Evolutionary conservation across 2,797 vertebrate genomes (phyloP).

Genomic region (Champsocephalus esox): DNA sequence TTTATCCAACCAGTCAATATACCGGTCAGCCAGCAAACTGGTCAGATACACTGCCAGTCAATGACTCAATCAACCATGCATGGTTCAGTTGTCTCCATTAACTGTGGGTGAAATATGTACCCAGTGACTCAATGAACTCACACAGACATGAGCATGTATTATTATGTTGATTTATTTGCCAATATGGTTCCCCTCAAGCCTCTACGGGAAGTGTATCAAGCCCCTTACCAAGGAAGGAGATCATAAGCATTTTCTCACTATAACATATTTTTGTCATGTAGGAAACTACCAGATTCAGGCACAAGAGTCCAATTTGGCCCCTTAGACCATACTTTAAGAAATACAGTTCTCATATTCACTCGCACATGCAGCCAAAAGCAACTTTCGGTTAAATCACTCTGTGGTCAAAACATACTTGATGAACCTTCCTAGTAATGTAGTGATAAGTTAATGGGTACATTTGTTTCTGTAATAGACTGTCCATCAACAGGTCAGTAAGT

Average conservation of each 20-base stretch:
- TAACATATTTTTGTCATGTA: slow-evolving; percentile 64
- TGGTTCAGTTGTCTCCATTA: slow-evolving; percentile 20
- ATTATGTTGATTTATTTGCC: slow-evolving; percentile 55
- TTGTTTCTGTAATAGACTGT: slow-evolving; percentile 33
- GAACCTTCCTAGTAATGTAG: slow-evolving; percentile 56
- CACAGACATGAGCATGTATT: slow-evolving; percentile 42
- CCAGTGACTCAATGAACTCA: slow-evolving; percentile 50
- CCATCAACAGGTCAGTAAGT: slow-evolving; percentile 40
- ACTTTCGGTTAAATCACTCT: slow-evolving; percentile 44
- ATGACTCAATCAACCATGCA: slow-evolving; percentile 42
- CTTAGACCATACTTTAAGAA: slow-evolving; percentile 60
- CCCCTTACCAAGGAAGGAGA: slow-evolving; percentile 39
- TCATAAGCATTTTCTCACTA: slow-evolving; percentile 59
- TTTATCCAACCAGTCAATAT: slow-evolving; percentile 31
- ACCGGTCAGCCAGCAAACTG: slow-evolving; percentile 26
- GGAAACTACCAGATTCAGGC: slow-evolving; percentile 53
- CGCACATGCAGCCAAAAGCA: slow-evolving; percentile 50
- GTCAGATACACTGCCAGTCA: slow-evolving; percentile 30
- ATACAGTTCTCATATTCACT: slow-evolving; percentile 61
- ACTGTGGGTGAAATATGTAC: slow-evolving; percentile 48
- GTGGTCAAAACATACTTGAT: slow-evolving; percentile 64
- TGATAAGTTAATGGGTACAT: slow-evolving; percentile 49
- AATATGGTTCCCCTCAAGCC: slow-evolving; percentile 40
- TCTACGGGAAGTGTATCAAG: slow-evolving; percentile 54
- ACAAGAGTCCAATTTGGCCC: slow-evolving; percentile 54